A percentile compares a stretch with the other conserved stretches of the same genome.
Evolutionary conservation across 2,888 invertebrate species (phyloP).

Genomic region (Phortica magna): DNA sequence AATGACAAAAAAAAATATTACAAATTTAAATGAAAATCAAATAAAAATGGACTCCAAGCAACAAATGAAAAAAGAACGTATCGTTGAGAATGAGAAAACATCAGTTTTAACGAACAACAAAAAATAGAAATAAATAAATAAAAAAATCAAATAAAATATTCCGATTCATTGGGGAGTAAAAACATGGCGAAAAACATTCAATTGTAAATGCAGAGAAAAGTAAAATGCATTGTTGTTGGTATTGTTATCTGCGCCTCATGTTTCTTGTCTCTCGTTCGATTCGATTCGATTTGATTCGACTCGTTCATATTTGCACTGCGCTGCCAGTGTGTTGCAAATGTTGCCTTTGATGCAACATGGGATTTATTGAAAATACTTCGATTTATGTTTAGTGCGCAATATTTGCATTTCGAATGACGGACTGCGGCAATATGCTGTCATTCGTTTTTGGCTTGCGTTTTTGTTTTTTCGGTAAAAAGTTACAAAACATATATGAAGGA

Average conservation of each 20-base stretch:
- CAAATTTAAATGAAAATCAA: constrained; percentile 33
- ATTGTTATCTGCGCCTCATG: constrained; percentile 17
- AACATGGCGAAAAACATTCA: constrained; percentile 32
- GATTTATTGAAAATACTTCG: constrained; percentile 68
- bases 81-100: constrained; percentile 33
- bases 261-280: too few species aligned
- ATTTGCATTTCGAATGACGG: constrained; percentile 65
- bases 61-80: constrained; percentile 9
- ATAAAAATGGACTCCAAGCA: constrained; percentile 1
- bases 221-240: constrained; percentile 30
- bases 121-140: constrained; percentile 9
- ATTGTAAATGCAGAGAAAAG: constrained; percentile 3
- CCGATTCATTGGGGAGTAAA: constrained; percentile 17
- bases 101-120: constrained; percentile 22
- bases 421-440: constrained; percentile 45
- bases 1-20: constrained; percentile 6
- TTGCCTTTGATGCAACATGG: constrained; percentile 44
- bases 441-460: not conserved
- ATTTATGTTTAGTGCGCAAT: constrained; percentile 65
- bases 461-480: not conserved
- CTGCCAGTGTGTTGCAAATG: constrained; percentile 2
- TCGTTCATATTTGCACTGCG: not conserved
- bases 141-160: not conserved
- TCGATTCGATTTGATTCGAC: too few species aligned
- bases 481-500: not conserved